These are phyloP conservation scores for Trichopoda pennipes DNA, from an alignment of 2,888 invertebrate species.

Conservation along the genomic window DNA sequence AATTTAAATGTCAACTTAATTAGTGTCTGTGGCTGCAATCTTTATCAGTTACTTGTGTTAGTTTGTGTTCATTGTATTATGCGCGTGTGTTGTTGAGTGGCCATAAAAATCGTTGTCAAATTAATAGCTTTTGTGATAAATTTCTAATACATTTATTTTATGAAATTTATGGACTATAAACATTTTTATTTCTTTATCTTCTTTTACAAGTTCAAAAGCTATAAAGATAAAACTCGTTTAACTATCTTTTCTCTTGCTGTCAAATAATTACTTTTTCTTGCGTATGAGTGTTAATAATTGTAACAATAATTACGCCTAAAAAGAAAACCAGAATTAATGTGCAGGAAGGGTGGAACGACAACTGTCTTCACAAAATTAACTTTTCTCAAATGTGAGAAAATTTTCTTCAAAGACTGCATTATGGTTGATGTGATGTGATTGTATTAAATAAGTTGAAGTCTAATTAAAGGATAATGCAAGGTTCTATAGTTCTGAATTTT, in stretches of 20 bases:
- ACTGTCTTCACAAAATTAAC: too few species aligned
- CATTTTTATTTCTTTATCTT: slow-evolving; percentile 36
- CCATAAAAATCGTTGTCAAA: slow-evolving; percentile 61
- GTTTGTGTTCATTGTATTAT: neutral
- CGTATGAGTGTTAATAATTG: slow-evolving; percentile 23
- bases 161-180: slow-evolving; percentile 61
- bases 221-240: slow-evolving; percentile 22
- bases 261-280: neutral
- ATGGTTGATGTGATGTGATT: too few species aligned
- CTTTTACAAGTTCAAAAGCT: slow-evolving; percentile 9
- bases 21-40: slow-evolving; percentile 43
- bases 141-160: slow-evolving; percentile 57
- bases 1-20: slow-evolving; percentile 66
- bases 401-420: too few species aligned
- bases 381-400: too few species aligned
- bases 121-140: slow-evolving; percentile 64
- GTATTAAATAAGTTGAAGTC: too few species aligned
- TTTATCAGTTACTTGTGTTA: too few species aligned
- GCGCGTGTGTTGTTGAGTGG: slow-evolving; percentile 42
- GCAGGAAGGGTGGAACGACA: neutral
- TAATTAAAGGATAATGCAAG: too few species aligned
- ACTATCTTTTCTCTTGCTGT: neutral
- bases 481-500: too few species aligned
- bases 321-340: neutral
- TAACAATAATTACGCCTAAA: slow-evolving; percentile 4